These are phyloP conservation scores for Chymomyza caudatula DNA, from an alignment of 2,888 invertebrate genomes.

Conservation along the genomic window DNA sequence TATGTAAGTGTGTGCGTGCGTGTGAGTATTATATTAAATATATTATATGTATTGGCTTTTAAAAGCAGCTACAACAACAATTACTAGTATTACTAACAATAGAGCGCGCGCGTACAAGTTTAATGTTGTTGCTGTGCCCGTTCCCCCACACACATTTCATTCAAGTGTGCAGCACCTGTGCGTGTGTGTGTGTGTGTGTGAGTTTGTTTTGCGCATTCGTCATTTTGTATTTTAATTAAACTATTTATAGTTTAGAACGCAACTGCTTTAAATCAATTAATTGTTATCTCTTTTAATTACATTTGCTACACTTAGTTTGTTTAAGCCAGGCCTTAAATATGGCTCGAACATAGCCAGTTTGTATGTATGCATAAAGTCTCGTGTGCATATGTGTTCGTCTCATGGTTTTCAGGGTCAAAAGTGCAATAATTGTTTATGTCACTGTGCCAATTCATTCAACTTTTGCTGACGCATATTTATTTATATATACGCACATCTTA, in stretches of 20 bases:
- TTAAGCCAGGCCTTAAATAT: too few relatives aligned
- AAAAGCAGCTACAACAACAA: neutral
- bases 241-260: slow-evolving; percentile 12
- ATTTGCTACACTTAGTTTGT: neutral
- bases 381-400: slow-evolving; percentile 6
- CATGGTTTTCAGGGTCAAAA: slow-evolving; percentile 11
- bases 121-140: slow-evolving; percentile 49
- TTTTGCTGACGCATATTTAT: slow-evolving; percentile 17
- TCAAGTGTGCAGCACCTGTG: slow-evolving; percentile 28
- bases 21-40: neutral
- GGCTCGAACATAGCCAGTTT: neutral
- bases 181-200: slow-evolving; percentile 19
- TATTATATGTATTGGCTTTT: neutral
- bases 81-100: neutral
- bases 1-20: slow-evolving; percentile 55
- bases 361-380: slow-evolving; percentile 12
- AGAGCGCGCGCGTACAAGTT: neutral
- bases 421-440: slow-evolving; percentile 15
- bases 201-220: slow-evolving; percentile 53
- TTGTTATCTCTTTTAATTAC: slow-evolving; percentile 14
- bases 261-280: slow-evolving; percentile 25
- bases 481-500: slow-evolving; percentile 5
- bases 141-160: slow-evolving; percentile 62
- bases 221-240: slow-evolving; percentile 29
- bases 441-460: slow-evolving; percentile 8